Evolutionary conservation across 2,113 vertebrate genomes (phyloP).

Genomic region (Catharus bicknelli): DNA sequence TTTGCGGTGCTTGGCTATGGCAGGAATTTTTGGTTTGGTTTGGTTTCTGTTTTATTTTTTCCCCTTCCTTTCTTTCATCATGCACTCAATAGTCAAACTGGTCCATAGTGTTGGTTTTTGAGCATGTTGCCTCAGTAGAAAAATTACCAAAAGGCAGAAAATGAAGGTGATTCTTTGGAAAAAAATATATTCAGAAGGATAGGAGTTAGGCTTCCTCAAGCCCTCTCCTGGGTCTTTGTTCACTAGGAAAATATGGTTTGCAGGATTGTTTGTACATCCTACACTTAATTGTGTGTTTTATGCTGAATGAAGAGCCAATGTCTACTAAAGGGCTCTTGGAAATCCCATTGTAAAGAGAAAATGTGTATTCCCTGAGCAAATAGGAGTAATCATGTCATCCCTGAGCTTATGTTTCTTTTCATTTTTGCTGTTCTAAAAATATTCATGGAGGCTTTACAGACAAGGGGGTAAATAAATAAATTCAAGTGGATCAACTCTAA

Average conservation of each 20-base stretch:
- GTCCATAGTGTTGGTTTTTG: background rate
- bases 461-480: background rate
- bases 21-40: background rate
- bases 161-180: background rate
- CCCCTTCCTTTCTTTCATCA: background rate
- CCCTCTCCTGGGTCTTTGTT: background rate
- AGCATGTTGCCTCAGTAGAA: background rate
- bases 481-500: background rate
- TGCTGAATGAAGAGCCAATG: background rate
- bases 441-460: background rate
- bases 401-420: background rate
- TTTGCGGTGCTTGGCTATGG: background rate
- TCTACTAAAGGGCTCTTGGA: background rate
- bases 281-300: background rate
- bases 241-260: background rate
- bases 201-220: background rate
- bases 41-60: background rate
- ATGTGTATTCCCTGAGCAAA: background rate
- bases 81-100: background rate
- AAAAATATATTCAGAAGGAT: background rate
- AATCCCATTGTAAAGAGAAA: background rate
- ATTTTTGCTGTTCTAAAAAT: conserved; percentile 15
- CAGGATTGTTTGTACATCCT: background rate
- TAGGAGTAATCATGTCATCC: background rate
- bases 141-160: background rate